These are phyloP conservation scores for Megamerina dolium DNA, from an alignment of 2,888 invertebrate species.

Conservation along the genomic window DNA sequence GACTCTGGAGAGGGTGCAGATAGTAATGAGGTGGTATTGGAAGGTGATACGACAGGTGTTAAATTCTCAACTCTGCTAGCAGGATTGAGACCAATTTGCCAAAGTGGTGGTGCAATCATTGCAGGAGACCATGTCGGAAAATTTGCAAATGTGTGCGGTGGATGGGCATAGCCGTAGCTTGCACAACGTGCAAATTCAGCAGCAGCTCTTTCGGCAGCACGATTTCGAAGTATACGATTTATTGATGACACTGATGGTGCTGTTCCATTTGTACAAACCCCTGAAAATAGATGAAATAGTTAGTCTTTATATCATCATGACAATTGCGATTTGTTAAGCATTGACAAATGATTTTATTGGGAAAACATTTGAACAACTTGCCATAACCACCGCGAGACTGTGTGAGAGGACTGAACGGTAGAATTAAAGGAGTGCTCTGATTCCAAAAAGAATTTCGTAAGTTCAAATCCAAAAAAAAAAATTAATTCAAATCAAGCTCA, in stretches of 20 bases:
- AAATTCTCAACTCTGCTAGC: constrained; percentile 3
- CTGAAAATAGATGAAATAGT: constrained; percentile 49
- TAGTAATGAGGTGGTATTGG: constrained; percentile 53
- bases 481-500: no score
- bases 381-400: no score
- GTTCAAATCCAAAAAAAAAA: no score
- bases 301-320: no score
- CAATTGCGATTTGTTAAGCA: no score
- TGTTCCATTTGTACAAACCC: constrained; percentile 90
- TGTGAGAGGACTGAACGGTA: no score
- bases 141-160: constrained; percentile 62
- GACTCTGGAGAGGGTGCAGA: constrained; percentile 54
- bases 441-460: no score
- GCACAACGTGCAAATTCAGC: constrained; percentile 92
- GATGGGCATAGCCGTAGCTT: constrained; percentile 79
- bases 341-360: no score
- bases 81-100: constrained; percentile 50
- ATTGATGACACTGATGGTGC: constrained; percentile 97
- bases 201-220: constrained; percentile 93
- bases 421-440: no score
- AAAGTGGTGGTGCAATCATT: constrained; percentile 50
- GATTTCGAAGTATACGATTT: constrained; percentile 89
- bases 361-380: no score
- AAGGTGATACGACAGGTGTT: background rate
- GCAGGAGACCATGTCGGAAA: constrained; percentile 53